Base-by-base conservation (phyloP, 2,888 invertebrate genomes). In the Pelosia muscerda region DNA sequence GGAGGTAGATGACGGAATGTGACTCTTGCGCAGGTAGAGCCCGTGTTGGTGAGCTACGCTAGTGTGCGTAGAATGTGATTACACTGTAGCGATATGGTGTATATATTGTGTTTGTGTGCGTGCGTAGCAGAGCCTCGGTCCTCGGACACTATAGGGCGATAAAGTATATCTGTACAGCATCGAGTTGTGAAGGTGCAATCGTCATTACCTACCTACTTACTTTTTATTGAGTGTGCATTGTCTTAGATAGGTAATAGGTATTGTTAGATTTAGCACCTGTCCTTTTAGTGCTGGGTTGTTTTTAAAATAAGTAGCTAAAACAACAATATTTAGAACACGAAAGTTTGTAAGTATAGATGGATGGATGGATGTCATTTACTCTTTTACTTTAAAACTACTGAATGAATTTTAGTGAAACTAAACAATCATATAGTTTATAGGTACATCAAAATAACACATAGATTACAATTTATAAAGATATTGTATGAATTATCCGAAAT, bases 11-110 rank as follows among this genome's bases (percentile, higher is more conserved):
- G 88, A 88, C 92, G 93, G 94, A 94, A 94, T 94, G 94, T 82
- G 92, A 90, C 94, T 92, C 94, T 81, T 84, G 94, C 94, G 94
- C 94, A 94, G 93, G 93, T 93, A 93, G 84, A 85, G 84, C 75
- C 72, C 72, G 88, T 87, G 82, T 83, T 84, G 69, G 86, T 82
- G 73, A 75, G 60, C 62, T 76, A 63, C 69, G 73, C 72, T 72
- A 82, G 90, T 91, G 88, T 88, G 90, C 70, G 89, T 88, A 81
- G 25, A 82, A 74, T 81, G 82, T 89, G 86, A 81, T 78, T 84
- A 92, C 86, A 88, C 77, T 88, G 88, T 89, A 88, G 75, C 85
- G 72, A 88, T 82, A 77, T 70, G 68, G 63, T 58, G 69, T 71
- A 73, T 61, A 62, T 71, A 72, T 75, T 79, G 84, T 85, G 84